Conservation (phyloP, 2,113 vertebrate genomes). For the Poeciliopsis retropinna region DNA sequence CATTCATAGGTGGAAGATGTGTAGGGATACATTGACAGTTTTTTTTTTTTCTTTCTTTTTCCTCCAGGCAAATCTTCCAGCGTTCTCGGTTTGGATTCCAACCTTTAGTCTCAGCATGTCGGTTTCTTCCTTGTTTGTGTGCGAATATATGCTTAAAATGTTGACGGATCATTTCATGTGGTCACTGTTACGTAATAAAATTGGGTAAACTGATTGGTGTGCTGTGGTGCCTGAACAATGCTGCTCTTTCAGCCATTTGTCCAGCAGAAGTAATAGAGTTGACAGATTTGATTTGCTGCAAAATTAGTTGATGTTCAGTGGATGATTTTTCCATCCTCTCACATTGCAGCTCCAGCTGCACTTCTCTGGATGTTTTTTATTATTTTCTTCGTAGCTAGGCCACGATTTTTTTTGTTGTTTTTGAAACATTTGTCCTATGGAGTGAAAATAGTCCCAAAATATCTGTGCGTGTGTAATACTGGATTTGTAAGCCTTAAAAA, state of each 20-base stretch:
- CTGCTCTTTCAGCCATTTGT: not conserved
- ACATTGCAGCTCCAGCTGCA: not conserved
- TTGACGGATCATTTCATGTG: conserved; percentile 11
- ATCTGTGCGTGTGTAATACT: too few relatives aligned
- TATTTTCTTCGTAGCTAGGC: too few relatives aligned
- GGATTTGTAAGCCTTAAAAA: too few relatives aligned
- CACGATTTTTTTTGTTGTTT: too few relatives aligned
- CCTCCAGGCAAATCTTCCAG: conserved; percentile 34
- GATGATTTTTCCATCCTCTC: not conserved
- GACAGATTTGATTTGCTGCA: conserved; percentile 11
- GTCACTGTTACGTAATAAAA: conserved; percentile 1
- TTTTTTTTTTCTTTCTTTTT: not conserved
- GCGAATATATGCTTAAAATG: not conserved
- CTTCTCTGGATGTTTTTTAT: not conserved
- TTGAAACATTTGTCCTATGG: too few relatives aligned
- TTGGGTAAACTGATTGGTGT: not conserved
- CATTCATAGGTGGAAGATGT: conserved; percentile 58
- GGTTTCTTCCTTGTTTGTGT: not conserved
- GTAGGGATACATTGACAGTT: conserved; percentile 25
- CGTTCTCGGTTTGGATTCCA: not conserved
- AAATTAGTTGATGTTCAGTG: not conserved
- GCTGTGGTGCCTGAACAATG: not conserved
- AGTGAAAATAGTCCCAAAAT: too few relatives aligned
- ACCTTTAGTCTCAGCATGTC: not conserved
- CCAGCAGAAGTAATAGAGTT: conserved; percentile 1